phyloP scores from a whole-genome alignment of 2,113 vertebrate genomes.

The Rafetus swinhoei region DNA sequence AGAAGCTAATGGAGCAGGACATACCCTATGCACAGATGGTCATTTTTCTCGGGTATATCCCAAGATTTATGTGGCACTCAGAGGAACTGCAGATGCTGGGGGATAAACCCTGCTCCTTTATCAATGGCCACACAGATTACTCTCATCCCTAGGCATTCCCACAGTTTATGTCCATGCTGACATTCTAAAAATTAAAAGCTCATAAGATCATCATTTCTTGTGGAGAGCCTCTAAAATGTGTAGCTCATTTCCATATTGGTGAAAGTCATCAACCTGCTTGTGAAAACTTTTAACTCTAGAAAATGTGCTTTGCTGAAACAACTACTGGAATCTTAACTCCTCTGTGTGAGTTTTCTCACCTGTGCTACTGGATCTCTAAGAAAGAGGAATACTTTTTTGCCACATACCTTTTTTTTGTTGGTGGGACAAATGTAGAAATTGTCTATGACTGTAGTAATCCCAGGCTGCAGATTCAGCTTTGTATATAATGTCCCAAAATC shows the following conservation, averaged over 20 bases:
- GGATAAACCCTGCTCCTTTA: not conserved
- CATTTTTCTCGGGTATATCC: not conserved
- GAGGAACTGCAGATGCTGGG: not conserved
- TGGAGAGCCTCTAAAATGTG: not conserved
- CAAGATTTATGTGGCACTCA: not conserved
- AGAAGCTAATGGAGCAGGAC: not conserved
- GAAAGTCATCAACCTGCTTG: not conserved
- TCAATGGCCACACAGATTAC: not conserved
- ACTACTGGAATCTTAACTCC: not conserved
- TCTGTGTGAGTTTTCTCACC: not conserved
- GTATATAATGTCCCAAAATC: slow-evolving; percentile 96
- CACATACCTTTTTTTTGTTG: slow-evolving; percentile 95
- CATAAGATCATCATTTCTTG: not conserved
- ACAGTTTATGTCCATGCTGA: not conserved
- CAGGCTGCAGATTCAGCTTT: slow-evolving; percentile 93
- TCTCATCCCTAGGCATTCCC: not conserved
- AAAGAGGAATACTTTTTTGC: not conserved
- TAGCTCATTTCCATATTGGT: not conserved
- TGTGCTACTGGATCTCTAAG: not conserved
- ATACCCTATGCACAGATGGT: not conserved
- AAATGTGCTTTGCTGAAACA: not conserved
- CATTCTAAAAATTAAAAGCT: not conserved
- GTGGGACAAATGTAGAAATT: slow-evolving; percentile 97
- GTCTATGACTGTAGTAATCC: slow-evolving; percentile 91
- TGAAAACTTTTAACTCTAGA: not conserved